Percentiles rank a stretch among this genome's conserved stretches.
Conservation (phyloP, 1,140 invertebrate species). For the Drosophila guanche region DNA sequence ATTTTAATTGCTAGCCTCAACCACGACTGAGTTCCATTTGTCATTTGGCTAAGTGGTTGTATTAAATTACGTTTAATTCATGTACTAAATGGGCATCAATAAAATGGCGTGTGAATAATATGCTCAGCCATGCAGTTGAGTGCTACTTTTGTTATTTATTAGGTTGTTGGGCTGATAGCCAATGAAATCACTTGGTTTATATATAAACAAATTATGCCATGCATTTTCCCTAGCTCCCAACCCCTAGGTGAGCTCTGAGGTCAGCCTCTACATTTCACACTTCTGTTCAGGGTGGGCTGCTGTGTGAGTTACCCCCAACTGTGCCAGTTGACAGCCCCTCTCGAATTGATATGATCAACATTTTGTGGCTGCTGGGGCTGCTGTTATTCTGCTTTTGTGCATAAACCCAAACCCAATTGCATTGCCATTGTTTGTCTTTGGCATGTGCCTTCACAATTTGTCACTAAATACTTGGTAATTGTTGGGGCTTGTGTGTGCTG, state of each 20-base stretch:
- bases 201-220: conserved; percentile 79
- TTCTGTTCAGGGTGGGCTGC: conserved; percentile 20
- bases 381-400: conserved; percentile 44
- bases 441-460: conserved; percentile 74
- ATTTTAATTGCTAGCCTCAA: conserved; percentile 34
- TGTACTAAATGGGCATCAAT: conserved; percentile 41
- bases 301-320: conserved; percentile 44
- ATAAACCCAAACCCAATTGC: conserved; percentile 58
- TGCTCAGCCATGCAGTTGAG: conserved; percentile 31
- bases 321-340: conserved; percentile 70
- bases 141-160: conserved; percentile 50
- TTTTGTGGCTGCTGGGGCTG: conserved; percentile 30
- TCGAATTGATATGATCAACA: conserved; percentile 81
- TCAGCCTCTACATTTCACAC: conserved; percentile 54
- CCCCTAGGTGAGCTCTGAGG: conserved; percentile 1
- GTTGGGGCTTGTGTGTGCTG: conserved; percentile 15
- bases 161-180: conserved; percentile 5
- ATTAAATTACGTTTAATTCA: conserved; percentile 77
- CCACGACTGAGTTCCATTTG: conserved; percentile 47
- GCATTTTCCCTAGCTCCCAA: conserved; percentile 32
- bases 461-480: conserved; percentile 56
- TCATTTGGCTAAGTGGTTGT: conserved; percentile 68
- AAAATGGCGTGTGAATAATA: conserved; percentile 55
- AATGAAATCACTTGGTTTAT: conserved; percentile 76
- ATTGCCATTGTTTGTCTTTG: conserved; percentile 78